Conservation (phyloP, 1,140 invertebrate genomes). For the Formica exsecta region DNA sequence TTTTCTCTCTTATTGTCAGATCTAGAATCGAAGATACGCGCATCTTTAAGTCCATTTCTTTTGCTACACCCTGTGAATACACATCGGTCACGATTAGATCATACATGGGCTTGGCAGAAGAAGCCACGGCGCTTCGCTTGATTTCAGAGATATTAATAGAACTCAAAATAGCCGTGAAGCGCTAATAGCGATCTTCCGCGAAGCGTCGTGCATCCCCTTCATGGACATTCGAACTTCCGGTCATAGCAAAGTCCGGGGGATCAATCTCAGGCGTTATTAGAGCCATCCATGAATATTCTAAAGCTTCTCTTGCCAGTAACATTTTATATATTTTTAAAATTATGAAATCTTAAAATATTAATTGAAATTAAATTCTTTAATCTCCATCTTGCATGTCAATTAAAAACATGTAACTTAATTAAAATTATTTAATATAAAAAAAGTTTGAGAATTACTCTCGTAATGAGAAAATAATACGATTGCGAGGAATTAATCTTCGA, state of each 20-base stretch:
- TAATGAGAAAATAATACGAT: constrained; percentile 11
- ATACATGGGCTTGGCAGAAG: constrained; percentile 80
- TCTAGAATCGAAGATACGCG: background rate
- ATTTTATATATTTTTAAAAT: background rate
- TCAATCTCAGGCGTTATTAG: constrained; percentile 37
- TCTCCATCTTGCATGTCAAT: background rate
- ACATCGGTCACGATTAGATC: constrained; percentile 78
- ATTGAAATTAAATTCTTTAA: background rate
- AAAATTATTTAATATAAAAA: background rate
- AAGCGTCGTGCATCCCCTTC: constrained; percentile 28
- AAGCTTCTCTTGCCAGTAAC: background rate
- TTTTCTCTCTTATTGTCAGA: background rate
- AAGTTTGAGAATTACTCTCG: constrained; percentile 11
- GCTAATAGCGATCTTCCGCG: constrained; percentile 69
- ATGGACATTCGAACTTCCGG: constrained; percentile 48
- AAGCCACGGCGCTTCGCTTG: constrained; percentile 78
- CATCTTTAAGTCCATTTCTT: background rate
- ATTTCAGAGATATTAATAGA: constrained; percentile 83
- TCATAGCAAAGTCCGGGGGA: background rate
- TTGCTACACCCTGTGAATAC: constrained; percentile 19
- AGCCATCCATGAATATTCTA: constrained; percentile 38
- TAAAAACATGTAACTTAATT: constrained; percentile 17
- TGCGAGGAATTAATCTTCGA: constrained; percentile 10
- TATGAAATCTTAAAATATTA: background rate
- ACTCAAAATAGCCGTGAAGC: constrained; percentile 76